Evolutionary conservation across 2,113 vertebrate genomes (phyloP).

Genomic region (Telmatochromis sp.): DNA sequence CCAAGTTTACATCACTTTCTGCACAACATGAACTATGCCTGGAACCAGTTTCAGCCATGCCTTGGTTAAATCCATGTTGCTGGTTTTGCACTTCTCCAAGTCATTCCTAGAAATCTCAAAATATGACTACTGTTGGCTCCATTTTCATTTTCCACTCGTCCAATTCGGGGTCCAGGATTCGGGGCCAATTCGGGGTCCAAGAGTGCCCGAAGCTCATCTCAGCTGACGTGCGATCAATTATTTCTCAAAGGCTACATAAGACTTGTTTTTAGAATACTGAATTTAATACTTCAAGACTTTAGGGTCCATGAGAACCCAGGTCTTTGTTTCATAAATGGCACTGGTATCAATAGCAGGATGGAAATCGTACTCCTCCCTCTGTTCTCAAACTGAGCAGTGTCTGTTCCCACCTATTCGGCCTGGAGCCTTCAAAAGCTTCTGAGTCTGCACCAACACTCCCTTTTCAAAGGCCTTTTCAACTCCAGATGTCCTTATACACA

Average conservation of each 20-base stretch:
- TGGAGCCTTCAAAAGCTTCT: not conserved
- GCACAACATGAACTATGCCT: not conserved
- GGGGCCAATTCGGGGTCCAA: not conserved
- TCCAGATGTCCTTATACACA: not conserved
- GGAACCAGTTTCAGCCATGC: not conserved
- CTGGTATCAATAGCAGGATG: not conserved
- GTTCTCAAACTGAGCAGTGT: not conserved
- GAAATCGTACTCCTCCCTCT: not conserved
- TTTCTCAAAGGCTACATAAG: not conserved
- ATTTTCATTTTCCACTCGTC: not conserved
- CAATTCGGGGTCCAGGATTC: not conserved
- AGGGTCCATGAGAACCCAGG: not conserved
- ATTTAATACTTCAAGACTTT: not conserved
- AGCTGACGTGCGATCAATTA: not conserved
- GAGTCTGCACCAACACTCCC: not conserved
- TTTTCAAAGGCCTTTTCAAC: not conserved
- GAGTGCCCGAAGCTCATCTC: not conserved
- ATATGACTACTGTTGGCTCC: not conserved
- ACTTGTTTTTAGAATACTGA: not conserved
- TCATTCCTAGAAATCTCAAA: not conserved
- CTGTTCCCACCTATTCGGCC: not conserved
- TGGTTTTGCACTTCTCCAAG: not conserved
- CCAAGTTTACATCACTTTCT: not conserved
- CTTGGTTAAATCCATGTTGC: not conserved
- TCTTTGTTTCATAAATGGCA: not conserved